phyloP scores from a whole-genome alignment of 2,113 vertebrate species.

The Labrus mixtus region DNA sequence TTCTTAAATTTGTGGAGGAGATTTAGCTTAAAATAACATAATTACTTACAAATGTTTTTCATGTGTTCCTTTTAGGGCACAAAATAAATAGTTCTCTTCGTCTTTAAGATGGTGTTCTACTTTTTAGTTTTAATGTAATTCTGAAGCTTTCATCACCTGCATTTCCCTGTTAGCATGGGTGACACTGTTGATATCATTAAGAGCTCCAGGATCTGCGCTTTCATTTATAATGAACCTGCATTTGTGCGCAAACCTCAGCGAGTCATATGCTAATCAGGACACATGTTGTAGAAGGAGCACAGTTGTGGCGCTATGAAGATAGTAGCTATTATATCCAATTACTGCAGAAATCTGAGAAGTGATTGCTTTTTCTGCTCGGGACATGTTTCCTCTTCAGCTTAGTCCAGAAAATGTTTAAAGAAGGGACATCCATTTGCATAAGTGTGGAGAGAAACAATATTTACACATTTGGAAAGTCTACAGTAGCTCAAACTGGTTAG shows the following conservation, averaged over 20 bases:
- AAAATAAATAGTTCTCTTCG: constrained; percentile 26
- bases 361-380: neutral
- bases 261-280: neutral
- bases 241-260: constrained; percentile 15
- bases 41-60: constrained; percentile 37
- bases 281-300: neutral
- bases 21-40: constrained; percentile 34
- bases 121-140: constrained; percentile 35
- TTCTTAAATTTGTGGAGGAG: constrained; percentile 39
- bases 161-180: constrained; percentile 7
- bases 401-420: constrained; percentile 4
- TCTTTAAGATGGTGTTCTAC: constrained; percentile 1
- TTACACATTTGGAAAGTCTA: constrained; percentile 11
- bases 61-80: constrained; percentile 26
- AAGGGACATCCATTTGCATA: neutral
- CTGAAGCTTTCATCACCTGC: constrained; percentile 6
- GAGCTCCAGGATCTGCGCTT: neutral
- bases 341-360: neutral
- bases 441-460: constrained; percentile 9
- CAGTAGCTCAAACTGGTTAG: neutral
- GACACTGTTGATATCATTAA: constrained; percentile 16
- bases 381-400: neutral
- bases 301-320: constrained; percentile 5
- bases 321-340: constrained; percentile 18
- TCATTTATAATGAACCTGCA: constrained; percentile 39